phyloP scores from a whole-genome alignment of 2,113 vertebrate genomes.

The Ophiodon elongatus region DNA sequence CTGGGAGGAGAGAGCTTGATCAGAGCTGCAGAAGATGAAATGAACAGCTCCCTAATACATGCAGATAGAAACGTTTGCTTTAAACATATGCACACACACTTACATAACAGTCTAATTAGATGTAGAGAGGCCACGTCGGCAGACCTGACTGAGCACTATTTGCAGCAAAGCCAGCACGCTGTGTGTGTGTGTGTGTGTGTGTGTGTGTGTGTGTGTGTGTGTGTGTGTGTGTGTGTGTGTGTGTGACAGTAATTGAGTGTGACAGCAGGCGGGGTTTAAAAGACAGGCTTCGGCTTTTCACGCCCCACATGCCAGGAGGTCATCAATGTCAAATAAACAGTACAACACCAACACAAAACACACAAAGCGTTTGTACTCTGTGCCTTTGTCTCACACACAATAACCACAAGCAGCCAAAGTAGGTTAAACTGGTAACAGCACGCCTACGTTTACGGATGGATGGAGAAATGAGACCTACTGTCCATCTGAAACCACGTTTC shows the following conservation, averaged over 20 bases:
- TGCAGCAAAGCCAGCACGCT: not conserved
- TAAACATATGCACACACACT: slow-evolving; percentile 34
- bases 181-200: not conserved
- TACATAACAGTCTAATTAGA: slow-evolving; percentile 49
- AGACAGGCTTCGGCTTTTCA: slow-evolving; percentile 44
- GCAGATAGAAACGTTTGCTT: slow-evolving; percentile 42
- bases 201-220: not conserved
- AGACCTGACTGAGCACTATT: slow-evolving; percentile 4
- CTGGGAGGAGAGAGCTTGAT: slow-evolving; percentile 27
- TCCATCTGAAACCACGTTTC: not conserved
- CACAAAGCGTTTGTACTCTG: not conserved
- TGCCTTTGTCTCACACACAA: slow-evolving; percentile 2
- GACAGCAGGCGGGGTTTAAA: slow-evolving; percentile 41
- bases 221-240: not conserved
- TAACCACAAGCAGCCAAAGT: slow-evolving; percentile 23
- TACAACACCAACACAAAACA: slow-evolving; percentile 19
- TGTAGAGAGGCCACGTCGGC: slow-evolving; percentile 17
- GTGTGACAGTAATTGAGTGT: slow-evolving; percentile 14
- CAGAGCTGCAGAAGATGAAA: slow-evolving; percentile 34
- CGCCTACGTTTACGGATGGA: not conserved
- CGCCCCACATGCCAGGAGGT: slow-evolving; percentile 25
- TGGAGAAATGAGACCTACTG: not conserved
- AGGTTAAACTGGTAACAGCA: slow-evolving; percentile 21
- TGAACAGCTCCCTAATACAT: slow-evolving; percentile 40
- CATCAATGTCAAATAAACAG: slow-evolving; percentile 39